These are phyloP conservation scores for Habroteleia sp. DNA, from an alignment of 2,888 invertebrate species.

Conservation along the genomic window DNA sequence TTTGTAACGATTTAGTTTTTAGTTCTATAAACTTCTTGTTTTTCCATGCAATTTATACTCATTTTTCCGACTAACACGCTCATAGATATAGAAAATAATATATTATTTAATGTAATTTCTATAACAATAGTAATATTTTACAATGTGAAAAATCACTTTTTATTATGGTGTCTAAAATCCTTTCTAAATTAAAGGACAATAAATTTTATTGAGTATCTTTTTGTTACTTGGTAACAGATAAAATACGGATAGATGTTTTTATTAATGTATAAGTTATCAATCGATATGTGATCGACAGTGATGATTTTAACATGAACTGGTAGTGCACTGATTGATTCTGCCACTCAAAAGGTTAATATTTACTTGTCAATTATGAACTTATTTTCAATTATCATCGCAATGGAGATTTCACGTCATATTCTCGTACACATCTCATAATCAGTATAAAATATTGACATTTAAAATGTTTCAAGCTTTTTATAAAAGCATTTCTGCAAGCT, in stretches of 20 bases:
- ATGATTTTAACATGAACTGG: slow-evolving; percentile 33
- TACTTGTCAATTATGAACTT: slow-evolving; percentile 42
- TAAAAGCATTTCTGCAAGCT: neutral
- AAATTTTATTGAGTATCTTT: no score
- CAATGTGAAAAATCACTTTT: no score
- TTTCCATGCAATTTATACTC: slow-evolving; percentile 32
- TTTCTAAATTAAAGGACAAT: no score
- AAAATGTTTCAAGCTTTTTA: slow-evolving; percentile 31
- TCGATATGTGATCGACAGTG: slow-evolving; percentile 18
- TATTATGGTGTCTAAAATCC: no score
- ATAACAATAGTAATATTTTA: no score
- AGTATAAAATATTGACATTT: slow-evolving; percentile 34
- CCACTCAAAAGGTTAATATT: slow-evolving; percentile 45
- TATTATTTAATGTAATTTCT: no score
- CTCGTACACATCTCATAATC: slow-evolving; percentile 21
- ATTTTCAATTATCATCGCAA: slow-evolving; percentile 34
- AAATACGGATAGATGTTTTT: neutral
- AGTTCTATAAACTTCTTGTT: slow-evolving; percentile 25
- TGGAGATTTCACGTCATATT: slow-evolving; percentile 36
- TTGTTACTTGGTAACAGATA: no score
- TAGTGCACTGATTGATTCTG: slow-evolving; percentile 26
- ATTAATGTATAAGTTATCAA: neutral
- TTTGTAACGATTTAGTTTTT: slow-evolving; percentile 53
- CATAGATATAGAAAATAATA: no score
- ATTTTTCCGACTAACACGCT: slow-evolving; percentile 39